These are phyloP conservation scores for Stomatorhinus walkeri DNA, from an alignment of 2,797 vertebrate genomes.

Conservation along the genomic window DNA sequence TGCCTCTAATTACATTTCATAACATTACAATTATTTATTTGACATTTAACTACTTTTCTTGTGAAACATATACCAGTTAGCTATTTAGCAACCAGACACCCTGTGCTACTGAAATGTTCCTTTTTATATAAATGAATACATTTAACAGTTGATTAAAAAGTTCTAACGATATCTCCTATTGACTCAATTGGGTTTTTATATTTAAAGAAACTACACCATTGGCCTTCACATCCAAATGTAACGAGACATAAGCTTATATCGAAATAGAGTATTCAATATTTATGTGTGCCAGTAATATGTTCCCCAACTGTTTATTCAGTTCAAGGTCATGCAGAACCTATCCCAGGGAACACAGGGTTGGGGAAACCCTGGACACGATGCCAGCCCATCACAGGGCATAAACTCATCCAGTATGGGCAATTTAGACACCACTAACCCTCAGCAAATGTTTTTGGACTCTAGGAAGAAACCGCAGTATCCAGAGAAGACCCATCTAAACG, in stretches of 20 bases:
- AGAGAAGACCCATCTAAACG: background rate
- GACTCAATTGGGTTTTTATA: background rate
- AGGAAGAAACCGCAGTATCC: background rate
- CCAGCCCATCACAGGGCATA: background rate
- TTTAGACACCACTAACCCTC: background rate
- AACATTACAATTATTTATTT: background rate
- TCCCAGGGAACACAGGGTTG: background rate
- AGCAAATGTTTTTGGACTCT: background rate
- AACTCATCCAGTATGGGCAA: background rate
- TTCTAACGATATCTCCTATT: background rate
- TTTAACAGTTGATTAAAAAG: background rate
- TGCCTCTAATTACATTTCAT: background rate
- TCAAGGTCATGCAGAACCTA: background rate
- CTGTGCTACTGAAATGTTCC: background rate
- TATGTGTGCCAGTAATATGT: background rate
- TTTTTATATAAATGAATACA: background rate
- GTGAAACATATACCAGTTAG: background rate
- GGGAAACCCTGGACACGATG: background rate
- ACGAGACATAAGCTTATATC: background rate
- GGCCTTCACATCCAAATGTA: background rate
- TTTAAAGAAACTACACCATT: background rate
- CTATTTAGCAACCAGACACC: background rate
- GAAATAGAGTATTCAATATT: background rate
- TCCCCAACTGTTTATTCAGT: background rate
- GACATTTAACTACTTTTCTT: background rate